Percentiles rank a stretch among this genome's conserved stretches.
Conservation (phyloP, 1,140 invertebrate species). For the Plectus sambesii region DNA sequence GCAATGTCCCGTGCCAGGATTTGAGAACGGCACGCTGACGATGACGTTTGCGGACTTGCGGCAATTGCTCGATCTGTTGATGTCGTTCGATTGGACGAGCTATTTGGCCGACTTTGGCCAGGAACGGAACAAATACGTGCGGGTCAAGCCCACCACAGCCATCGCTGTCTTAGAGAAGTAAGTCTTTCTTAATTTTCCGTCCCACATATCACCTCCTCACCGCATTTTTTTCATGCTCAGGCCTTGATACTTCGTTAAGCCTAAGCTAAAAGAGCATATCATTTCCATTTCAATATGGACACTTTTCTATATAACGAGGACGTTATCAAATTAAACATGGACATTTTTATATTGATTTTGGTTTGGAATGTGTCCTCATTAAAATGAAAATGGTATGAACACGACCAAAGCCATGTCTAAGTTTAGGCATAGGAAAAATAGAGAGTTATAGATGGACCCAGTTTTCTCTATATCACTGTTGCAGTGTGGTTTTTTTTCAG, state of each 20-base stretch:
- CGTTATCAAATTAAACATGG: no score
- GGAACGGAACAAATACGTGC: conserved; percentile 76
- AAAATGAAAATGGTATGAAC: no score
- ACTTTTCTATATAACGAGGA: no score
- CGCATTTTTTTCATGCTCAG: no score
- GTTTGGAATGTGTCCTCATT: no score
- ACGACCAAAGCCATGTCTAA: no score
- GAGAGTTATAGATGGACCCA: conserved; percentile 3
- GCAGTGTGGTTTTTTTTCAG: conserved; percentile 56
- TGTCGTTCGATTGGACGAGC: conserved; percentile 89
- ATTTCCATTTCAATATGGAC: no score
- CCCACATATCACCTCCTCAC: conserved; percentile 24
- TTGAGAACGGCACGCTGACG: conserved; percentile 53
- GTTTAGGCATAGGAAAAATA: no score
- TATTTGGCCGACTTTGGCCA: conserved; percentile 93
- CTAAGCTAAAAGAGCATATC: no score
- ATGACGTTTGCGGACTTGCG: conserved; percentile 79
- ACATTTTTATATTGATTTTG: no score
- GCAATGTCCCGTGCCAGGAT: conserved; percentile 36
- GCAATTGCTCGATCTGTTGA: conserved; percentile 83
- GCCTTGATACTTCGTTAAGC: no score
- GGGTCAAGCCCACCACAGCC: conserved; percentile 77
- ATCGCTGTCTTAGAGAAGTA: conserved; percentile 85
- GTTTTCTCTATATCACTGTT: no score
- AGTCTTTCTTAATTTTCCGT: conserved; percentile 37